A percentile compares a stretch with the other conserved stretches of the same genome.
These are phyloP conservation scores for Liasis olivaceus DNA, from an alignment of 2,797 vertebrate genomes.

Conservation along the genomic window DNA sequence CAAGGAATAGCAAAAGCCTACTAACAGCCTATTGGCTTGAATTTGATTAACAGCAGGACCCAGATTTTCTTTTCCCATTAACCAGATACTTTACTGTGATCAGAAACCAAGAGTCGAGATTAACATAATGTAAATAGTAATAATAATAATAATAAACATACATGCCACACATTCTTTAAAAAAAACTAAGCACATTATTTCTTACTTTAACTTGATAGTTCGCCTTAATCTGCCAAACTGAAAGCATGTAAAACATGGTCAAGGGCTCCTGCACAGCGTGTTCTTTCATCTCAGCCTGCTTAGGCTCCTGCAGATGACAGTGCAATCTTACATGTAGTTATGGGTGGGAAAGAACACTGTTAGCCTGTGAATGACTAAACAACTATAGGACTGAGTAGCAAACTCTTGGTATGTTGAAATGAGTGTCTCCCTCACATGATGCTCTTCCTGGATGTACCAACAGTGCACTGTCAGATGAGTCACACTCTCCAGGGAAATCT, in stretches of 20 bases:
- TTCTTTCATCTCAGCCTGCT: neutral
- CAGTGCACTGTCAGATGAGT: neutral
- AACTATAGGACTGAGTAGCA: neutral
- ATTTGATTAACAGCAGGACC: neutral
- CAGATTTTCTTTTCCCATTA: neutral
- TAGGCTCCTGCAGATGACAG: neutral
- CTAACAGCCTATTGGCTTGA: neutral
- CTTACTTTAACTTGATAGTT: neutral
- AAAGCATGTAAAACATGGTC: neutral
- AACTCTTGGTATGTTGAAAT: neutral
- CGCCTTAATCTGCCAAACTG: neutral
- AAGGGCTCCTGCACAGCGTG: neutral
- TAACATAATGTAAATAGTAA: neutral
- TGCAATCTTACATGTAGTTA: neutral
- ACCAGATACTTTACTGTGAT: neutral
- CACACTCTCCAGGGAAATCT: neutral
- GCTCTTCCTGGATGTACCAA: neutral
- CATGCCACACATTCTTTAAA: neutral
- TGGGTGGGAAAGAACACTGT: neutral
- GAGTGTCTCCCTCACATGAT: neutral
- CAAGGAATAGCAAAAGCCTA: neutral
- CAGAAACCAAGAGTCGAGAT: neutral
- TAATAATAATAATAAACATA: neutral
- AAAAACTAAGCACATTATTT: neutral
- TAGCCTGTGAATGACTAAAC: neutral